Conservation (phyloP, 2,797 vertebrate species). For the Cuculus canorus region DNA sequence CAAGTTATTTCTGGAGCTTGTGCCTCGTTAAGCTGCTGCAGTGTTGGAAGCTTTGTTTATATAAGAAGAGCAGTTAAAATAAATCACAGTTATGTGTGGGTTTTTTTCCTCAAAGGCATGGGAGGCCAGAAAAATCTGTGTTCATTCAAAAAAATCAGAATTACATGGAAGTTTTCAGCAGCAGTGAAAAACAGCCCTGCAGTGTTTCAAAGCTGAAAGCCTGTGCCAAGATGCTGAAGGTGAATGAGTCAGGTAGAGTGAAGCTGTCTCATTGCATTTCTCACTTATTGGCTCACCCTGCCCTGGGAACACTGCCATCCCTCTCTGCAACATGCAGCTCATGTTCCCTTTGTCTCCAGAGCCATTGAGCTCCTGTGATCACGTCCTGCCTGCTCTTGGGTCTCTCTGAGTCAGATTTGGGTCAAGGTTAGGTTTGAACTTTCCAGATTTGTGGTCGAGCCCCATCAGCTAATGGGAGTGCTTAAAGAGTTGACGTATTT, state of each 20-base stretch:
- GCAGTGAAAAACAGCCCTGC: neutral
- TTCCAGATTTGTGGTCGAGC: rapidly evolving
- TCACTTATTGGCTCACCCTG: neutral
- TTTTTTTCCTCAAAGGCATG: neutral
- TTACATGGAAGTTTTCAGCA: neutral
- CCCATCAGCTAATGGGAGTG: neutral
- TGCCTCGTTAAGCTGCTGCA: neutral
- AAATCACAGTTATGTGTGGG: neutral
- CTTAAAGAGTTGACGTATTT: neutral
- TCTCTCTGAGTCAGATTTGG: neutral
- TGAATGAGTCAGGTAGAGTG: neutral
- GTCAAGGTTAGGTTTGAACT: neutral
- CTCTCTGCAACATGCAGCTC: neutral
- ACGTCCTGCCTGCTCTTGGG: neutral
- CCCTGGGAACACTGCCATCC: neutral
- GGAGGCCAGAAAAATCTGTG: neutral
- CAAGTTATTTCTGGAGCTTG: neutral
- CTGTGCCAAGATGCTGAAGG: neutral
- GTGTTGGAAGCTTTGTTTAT: neutral
- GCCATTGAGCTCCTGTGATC: neutral
- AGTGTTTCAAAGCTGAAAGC: neutral
- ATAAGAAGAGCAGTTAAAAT: neutral
- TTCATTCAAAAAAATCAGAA: neutral
- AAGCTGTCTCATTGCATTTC: neutral
- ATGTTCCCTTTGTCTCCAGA: neutral